These are phyloP conservation scores for Micrastur ruficollis DNA, from an alignment of 2,797 vertebrate genomes.

Conservation along the genomic window DNA sequence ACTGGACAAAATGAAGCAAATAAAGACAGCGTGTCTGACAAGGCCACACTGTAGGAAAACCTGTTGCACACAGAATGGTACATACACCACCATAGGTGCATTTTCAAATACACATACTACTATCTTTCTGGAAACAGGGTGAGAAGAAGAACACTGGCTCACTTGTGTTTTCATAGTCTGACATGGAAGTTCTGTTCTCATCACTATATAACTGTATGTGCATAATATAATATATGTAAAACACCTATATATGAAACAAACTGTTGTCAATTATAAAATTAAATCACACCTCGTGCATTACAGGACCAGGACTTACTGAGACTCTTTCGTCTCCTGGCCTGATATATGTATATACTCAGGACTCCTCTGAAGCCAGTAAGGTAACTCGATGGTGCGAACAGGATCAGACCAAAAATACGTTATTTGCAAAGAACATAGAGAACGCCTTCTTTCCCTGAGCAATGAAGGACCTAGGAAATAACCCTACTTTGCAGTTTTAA, in stretches of 20 bases:
- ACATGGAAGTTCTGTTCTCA: background rate
- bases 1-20: background rate
- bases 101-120: background rate
- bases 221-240: background rate
- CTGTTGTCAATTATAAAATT: background rate
- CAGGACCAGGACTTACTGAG: background rate
- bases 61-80: accelerated
- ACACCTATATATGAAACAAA: background rate
- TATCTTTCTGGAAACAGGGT: background rate
- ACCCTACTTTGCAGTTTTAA: background rate
- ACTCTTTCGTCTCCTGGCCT: background rate
- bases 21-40: background rate
- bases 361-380: background rate
- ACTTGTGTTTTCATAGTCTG: accelerated
- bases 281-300: background rate
- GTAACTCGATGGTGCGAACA: background rate
- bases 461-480: background rate
- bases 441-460: background rate
- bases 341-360: background rate
- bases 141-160: background rate
- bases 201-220: background rate
- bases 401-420: background rate
- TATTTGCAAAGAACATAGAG: background rate
- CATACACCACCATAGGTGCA: accelerated
- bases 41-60: accelerated